Conservation (phyloP, 2,888 invertebrate species). For the Tillus elongatus region DNA sequence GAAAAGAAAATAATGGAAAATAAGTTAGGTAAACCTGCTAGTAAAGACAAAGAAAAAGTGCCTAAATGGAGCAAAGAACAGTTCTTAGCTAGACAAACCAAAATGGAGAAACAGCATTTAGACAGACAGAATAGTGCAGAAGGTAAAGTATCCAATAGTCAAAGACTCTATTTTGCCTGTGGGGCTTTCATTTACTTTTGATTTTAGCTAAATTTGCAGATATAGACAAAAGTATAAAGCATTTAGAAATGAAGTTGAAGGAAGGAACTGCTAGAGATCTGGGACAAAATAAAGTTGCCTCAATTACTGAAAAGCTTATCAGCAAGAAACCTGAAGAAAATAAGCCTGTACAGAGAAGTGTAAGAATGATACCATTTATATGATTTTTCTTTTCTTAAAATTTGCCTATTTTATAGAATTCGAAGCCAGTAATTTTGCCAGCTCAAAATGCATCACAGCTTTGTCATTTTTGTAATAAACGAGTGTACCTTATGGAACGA, state of each 20-base stretch:
- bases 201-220: conserved; percentile 56
- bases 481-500: conserved; percentile 90
- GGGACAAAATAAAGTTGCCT: conserved; percentile 72
- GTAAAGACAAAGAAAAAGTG: conserved; percentile 59
- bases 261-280: conserved; percentile 65
- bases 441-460: conserved; percentile 61
- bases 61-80: conserved; percentile 89
- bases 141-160: conserved; percentile 26
- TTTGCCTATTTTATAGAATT: conserved; percentile 37
- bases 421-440: conserved; percentile 51
- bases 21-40: conserved; percentile 50
- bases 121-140: conserved; percentile 50
- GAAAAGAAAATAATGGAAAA: conserved; percentile 81
- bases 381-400: conserved; percentile 25
- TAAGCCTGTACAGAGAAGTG: conserved; percentile 42
- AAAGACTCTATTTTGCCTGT: background rate
- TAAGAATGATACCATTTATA: conserved; percentile 37
- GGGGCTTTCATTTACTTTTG: conserved; percentile 10
- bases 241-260: conserved; percentile 62
- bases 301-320: conserved; percentile 70
- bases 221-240: conserved; percentile 63
- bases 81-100: conserved; percentile 58
- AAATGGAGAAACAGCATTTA: conserved; percentile 58
- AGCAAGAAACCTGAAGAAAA: conserved; percentile 38
- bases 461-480: conserved; percentile 82